phyloP scores from a whole-genome alignment of 2,797 vertebrate genomes.

The Sebastiscus tertius region DNA sequence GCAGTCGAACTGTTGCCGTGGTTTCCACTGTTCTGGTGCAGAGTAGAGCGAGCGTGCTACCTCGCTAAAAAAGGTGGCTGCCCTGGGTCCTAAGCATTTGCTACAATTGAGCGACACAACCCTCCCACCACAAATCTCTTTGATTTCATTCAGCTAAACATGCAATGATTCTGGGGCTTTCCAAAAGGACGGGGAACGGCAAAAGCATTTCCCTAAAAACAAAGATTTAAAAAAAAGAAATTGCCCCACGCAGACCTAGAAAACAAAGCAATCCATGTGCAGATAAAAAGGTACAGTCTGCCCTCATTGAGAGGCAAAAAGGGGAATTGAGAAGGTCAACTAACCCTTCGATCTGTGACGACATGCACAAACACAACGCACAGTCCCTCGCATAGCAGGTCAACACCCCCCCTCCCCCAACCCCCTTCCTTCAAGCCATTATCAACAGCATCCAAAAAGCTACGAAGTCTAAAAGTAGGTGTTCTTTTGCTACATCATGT shows the following conservation, averaged over 20 bases:
- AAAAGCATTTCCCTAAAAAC: constrained; percentile 71
- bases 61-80: constrained; percentile 56
- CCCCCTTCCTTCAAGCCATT: constrained; percentile 57
- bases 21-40: constrained; percentile 65
- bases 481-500: constrained; percentile 86
- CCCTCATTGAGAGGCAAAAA: constrained; percentile 65
- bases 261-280: constrained; percentile 74
- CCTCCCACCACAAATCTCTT: constrained; percentile 73
- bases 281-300: constrained; percentile 74
- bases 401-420: constrained; percentile 29
- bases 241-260: constrained; percentile 60
- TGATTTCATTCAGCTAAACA: constrained; percentile 81
- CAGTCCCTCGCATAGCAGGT: constrained; percentile 74
- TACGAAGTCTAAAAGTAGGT: constrained; percentile 83
- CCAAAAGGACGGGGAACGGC: constrained; percentile 55
- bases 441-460: constrained; percentile 81
- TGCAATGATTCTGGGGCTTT: constrained; percentile 75
- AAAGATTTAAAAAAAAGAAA: constrained; percentile 61
- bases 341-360: constrained; percentile 83
- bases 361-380: constrained; percentile 84
- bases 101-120: constrained; percentile 72
- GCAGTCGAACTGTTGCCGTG: constrained; percentile 64
- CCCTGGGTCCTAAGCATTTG: constrained; percentile 72
- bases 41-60: constrained; percentile 52
- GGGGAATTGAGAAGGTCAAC: constrained; percentile 72